Conservation (phyloP, 2,113 vertebrate species). For the Plestiodon gilberti region DNA sequence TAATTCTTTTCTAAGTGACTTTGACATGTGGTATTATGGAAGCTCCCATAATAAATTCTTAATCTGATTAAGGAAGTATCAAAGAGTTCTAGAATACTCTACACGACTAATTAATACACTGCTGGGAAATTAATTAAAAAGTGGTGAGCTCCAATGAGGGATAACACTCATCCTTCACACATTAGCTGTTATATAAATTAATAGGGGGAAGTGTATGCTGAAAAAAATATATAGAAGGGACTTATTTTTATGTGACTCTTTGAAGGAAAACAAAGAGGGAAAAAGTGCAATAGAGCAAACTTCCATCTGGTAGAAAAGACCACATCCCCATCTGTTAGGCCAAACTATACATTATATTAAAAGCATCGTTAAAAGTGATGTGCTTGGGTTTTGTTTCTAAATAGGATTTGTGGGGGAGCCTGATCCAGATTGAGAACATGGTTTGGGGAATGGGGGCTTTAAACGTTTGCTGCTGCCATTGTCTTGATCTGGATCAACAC, state of each 20-base stretch:
- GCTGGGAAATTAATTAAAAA: constrained; percentile 78
- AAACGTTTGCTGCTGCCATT: no score
- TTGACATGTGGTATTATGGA: constrained; percentile 45
- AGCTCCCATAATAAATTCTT: constrained; percentile 65
- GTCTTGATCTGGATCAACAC: no score
- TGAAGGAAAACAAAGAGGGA: constrained; percentile 25
- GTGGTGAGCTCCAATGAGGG: constrained; percentile 47
- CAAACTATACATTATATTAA: no score
- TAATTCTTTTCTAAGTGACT: constrained; percentile 13
- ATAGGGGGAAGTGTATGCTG: constrained; percentile 40
- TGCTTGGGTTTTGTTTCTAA: no score
- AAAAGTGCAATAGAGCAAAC: constrained; percentile 34
- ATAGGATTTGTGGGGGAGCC: no score
- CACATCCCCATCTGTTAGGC: background rate
- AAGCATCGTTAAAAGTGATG: no score
- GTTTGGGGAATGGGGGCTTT: no score
- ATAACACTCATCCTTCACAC: constrained; percentile 63
- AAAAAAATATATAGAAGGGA: constrained; percentile 28
- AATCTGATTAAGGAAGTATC: constrained; percentile 67
- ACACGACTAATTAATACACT: constrained; percentile 73
- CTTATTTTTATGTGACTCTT: constrained; percentile 29
- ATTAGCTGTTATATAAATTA: constrained; percentile 57
- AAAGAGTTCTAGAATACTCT: constrained; percentile 68
- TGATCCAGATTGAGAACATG: no score
- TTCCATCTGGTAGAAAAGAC: background rate